Evolutionary conservation across 2,113 vertebrate species (phyloP).

Genomic region (Lamprologus ornatipinnis): DNA sequence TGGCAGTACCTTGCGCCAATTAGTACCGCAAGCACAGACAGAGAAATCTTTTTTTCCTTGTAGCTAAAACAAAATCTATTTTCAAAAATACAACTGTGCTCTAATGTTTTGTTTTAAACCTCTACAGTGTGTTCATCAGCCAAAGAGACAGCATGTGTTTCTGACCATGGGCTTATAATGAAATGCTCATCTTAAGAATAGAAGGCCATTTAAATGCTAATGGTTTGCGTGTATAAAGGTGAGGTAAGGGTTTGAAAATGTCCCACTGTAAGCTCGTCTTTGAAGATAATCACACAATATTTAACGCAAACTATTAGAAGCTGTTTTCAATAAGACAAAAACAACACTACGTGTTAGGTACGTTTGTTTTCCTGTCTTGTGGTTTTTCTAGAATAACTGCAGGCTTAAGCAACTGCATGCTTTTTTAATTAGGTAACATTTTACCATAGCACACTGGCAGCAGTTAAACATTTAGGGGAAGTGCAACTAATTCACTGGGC

Average conservation of each 20-base stretch:
- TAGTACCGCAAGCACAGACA: background rate
- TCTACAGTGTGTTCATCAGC: background rate
- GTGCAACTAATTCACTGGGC: slow-evolving; percentile 58
- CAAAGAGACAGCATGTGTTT: slow-evolving; percentile 48
- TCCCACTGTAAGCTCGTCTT: background rate
- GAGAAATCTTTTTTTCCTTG: background rate
- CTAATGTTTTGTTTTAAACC: background rate
- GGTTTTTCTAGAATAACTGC: background rate
- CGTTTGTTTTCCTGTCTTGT: background rate
- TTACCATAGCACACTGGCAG: slow-evolving; percentile 22
- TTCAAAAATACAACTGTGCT: background rate
- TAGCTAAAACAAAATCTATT: background rate
- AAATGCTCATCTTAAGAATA: slow-evolving; percentile 43
- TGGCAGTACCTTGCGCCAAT: background rate
- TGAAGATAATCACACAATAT: slow-evolving; percentile 3
- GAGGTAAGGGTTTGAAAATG: background rate
- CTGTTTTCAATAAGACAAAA: background rate
- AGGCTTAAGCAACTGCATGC: background rate
- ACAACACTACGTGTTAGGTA: background rate
- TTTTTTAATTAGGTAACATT: slow-evolving; percentile 39
- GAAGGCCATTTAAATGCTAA: slow-evolving; percentile 61
- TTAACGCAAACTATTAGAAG: background rate
- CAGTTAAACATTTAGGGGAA: slow-evolving; percentile 51
- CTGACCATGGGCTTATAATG: slow-evolving; percentile 46
- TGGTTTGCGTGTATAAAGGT: slow-evolving; percentile 17